A percentile compares a stretch with the other conserved stretches of the same genome.
Evolutionary conservation across 2,888 invertebrate species (phyloP).

Genomic region (Rhogogaster chlorosoma): DNA sequence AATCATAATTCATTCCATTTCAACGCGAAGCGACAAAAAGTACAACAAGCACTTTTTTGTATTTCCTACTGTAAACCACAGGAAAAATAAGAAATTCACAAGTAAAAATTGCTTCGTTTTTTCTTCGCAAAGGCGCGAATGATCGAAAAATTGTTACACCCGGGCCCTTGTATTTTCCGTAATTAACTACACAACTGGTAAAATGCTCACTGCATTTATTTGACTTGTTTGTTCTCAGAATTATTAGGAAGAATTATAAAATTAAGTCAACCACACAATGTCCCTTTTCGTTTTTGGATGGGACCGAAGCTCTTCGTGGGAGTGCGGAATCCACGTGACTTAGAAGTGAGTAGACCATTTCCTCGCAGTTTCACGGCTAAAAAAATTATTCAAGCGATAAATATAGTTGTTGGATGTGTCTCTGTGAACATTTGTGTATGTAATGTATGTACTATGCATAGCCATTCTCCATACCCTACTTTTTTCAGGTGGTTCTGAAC

Average conservation of each 20-base stretch:
- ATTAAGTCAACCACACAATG: not conserved
- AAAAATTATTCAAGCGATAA: not conserved
- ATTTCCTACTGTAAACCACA: too few species aligned
- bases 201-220: not conserved
- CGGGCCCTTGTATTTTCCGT: too few species aligned
- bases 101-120: too few species aligned
- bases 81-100: too few species aligned
- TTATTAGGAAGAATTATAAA: not conserved
- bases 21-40: too few species aligned
- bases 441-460: too few species aligned
- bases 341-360: not conserved
- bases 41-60: too few species aligned
- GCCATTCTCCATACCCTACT: not conserved
- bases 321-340: not conserved
- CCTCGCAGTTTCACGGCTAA: not conserved
- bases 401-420: not conserved
- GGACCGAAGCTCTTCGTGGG: not conserved
- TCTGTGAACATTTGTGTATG: too few species aligned
- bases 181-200: too few species aligned
- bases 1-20: too few species aligned
- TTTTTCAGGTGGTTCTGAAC: not conserved
- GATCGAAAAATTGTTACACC: too few species aligned
- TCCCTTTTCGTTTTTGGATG: conserved; percentile 22
- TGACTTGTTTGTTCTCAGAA: not conserved
- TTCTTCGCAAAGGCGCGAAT: too few species aligned